phyloP scores from a whole-genome alignment of 2,888 invertebrate species.

The Prenolepis imparis region DNA sequence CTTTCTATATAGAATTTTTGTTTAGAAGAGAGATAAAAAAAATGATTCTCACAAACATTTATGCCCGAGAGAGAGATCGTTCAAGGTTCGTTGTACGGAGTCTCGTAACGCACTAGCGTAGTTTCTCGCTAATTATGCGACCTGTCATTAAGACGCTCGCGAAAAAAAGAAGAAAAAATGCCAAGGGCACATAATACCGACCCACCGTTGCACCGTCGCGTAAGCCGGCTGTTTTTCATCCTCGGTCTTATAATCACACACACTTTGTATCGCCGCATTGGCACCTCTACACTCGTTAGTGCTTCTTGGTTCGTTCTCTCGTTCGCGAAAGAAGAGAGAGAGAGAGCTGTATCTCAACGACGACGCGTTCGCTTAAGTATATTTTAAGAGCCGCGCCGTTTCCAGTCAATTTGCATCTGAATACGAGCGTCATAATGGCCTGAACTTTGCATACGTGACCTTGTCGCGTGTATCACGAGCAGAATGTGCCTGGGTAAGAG shows the following conservation, averaged over 20 bases:
- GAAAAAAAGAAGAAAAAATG: slow-evolving; percentile 10
- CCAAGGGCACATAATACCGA: slow-evolving; percentile 39
- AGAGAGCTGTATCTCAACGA: slow-evolving; percentile 21
- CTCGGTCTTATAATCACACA: slow-evolving; percentile 41
- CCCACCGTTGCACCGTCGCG: slow-evolving; percentile 19
- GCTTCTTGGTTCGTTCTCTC: slow-evolving; percentile 28
- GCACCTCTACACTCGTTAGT: slow-evolving; percentile 49
- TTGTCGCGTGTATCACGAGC: slow-evolving; percentile 51
- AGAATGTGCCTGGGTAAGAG: background rate
- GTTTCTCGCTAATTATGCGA: slow-evolving; percentile 52
- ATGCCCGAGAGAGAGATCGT: too few species aligned
- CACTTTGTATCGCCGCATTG: slow-evolving; percentile 50
- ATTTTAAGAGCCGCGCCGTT: slow-evolving; percentile 53
- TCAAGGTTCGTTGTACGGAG: slow-evolving; percentile 18
- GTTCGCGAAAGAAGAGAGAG: background rate
- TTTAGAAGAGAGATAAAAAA: too few species aligned
- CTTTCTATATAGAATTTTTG: too few species aligned
- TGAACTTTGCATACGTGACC: slow-evolving; percentile 59
- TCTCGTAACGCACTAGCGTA: background rate
- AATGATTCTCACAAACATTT: too few species aligned
- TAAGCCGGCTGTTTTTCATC: slow-evolving; percentile 42
- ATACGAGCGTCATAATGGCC: slow-evolving; percentile 59
- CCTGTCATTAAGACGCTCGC: slow-evolving; percentile 49
- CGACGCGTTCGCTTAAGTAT: slow-evolving; percentile 52
- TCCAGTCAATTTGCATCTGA: slow-evolving; percentile 62